Conservation (phyloP, 2,113 vertebrate genomes). For the Chroicocephalus ridibundus region DNA sequence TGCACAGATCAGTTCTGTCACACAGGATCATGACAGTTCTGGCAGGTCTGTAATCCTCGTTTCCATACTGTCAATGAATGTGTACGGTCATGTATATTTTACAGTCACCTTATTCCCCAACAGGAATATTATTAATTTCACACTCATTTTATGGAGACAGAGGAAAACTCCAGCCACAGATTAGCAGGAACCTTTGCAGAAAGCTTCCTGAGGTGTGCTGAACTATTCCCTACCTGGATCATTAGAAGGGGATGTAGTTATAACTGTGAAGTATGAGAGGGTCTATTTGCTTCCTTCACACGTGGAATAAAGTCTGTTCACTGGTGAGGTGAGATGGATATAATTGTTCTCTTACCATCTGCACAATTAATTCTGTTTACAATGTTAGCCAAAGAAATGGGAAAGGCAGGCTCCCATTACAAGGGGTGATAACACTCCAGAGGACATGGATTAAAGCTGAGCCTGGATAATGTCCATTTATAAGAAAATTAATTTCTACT, state of each 20-base stretch:
- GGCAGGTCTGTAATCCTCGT: not conserved
- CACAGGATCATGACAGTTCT: not conserved
- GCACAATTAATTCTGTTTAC: slow-evolving; percentile 16
- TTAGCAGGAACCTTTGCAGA: not conserved
- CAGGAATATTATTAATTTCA: not conserved
- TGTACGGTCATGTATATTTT: not conserved
- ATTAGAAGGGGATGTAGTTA: not conserved
- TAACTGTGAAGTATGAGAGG: not conserved
- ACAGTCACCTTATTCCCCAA: not conserved
- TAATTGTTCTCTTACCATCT: not conserved
- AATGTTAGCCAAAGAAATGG: not conserved
- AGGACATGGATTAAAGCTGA: not conserved
- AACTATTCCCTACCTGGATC: not conserved
- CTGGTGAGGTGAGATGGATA: not conserved
- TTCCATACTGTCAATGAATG: not conserved
- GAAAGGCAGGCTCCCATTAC: not conserved
- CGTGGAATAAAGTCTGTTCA: not conserved
- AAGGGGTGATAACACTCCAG: not conserved
- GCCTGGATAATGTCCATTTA: not conserved
- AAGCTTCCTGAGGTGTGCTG: not conserved
- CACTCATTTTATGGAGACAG: not conserved
- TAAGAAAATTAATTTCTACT: not conserved
- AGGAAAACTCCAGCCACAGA: not conserved
- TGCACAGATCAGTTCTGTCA: not conserved
- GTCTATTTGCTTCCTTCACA: not conserved